These are phyloP conservation scores for Botrylloides violaceus DNA, from an alignment of 23 tunicate genomes.

Conservation along the genomic window DNA sequence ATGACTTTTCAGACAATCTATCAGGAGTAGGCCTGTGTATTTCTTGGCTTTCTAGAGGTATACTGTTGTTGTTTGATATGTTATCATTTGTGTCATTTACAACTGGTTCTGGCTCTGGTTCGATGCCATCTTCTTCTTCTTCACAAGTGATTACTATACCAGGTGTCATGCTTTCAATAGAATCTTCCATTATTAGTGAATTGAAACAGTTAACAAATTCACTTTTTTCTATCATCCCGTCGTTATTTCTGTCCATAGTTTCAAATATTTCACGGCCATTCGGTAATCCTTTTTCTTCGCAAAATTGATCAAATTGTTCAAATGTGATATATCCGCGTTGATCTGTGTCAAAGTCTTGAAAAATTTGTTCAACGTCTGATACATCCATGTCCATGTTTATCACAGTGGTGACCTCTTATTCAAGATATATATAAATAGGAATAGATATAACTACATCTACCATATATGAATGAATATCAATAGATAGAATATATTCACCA, in stretches of 20 bases:
- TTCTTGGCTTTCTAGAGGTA: slow-evolving; percentile 4
- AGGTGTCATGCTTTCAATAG: neutral
- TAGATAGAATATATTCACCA: too few species aligned
- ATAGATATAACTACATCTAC: neutral
- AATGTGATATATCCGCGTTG: slow-evolving; percentile 34
- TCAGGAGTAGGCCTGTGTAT: neutral
- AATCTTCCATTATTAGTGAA: slow-evolving; percentile 2
- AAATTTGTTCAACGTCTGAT: slow-evolving; percentile 31
- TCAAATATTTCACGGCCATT: slow-evolving; percentile 32
- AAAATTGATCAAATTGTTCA: slow-evolving; percentile 24
- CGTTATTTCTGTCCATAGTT: slow-evolving; percentile 42
- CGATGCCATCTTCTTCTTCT: too few species aligned
- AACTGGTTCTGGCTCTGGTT: too few species aligned
- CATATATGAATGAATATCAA: too few species aligned
- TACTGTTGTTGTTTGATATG: neutral
- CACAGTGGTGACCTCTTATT: slow-evolving; percentile 16
- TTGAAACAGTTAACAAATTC: slow-evolving; percentile 51
- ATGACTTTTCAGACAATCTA: neutral
- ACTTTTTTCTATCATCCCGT: slow-evolving; percentile 37
- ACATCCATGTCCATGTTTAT: slow-evolving; percentile 32
- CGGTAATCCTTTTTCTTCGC: slow-evolving; percentile 25
- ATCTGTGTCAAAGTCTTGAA: slow-evolving; percentile 40
- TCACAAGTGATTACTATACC: neutral
- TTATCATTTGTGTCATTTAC: neutral
- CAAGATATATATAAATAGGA: neutral